Percentiles rank a stretch among this genome's conserved stretches.
These are phyloP conservation scores for Halictus rubicundus DNA, from an alignment of 1,140 invertebrate genomes.

Conservation along the genomic window DNA sequence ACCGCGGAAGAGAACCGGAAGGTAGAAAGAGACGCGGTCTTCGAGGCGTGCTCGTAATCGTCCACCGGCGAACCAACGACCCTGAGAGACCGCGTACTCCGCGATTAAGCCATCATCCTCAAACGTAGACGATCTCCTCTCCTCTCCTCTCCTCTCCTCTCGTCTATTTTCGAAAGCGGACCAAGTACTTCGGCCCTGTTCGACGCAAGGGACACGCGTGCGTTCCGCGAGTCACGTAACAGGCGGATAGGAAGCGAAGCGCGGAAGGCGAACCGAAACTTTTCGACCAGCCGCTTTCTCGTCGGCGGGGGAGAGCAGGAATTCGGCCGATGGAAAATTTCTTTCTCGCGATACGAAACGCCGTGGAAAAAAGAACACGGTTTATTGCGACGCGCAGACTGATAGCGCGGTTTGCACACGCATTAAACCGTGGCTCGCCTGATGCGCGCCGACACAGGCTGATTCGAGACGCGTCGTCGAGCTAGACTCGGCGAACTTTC, in stretches of 20 bases:
- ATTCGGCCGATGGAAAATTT: constrained; percentile 1
- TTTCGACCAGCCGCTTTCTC: too few relatives aligned
- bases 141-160: neutral
- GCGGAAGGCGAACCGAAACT: neutral
- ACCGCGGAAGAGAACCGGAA: neutral
- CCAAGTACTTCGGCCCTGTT: constrained; percentile 13
- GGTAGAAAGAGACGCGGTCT: too few relatives aligned
- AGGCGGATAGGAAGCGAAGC: neutral
- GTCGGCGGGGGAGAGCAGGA: too few relatives aligned
- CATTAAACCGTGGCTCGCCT: neutral
- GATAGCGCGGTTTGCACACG: neutral
- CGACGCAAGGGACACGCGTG: neutral
- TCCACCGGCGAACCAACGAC: constrained; percentile 29
- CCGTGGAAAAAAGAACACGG: too few relatives aligned
- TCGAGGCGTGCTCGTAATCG: constrained; percentile 29
- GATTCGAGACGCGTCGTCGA: constrained; percentile 26
- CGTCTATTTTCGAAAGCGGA: constrained; percentile 44
- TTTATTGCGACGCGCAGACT: neutral
- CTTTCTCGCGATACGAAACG: neutral
- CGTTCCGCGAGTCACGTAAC: constrained; percentile 32
- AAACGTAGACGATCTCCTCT: constrained; percentile 37
- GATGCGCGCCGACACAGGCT: constrained; percentile 4
- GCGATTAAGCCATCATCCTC: constrained; percentile 53
- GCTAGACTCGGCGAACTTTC: neutral
- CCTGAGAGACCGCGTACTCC: constrained; percentile 49